Evolutionary conservation across 1,140 invertebrate genomes (phyloP), one percentile per base, ranked within the genome.

Genomic region (Ceratosolen solmsi): DNA sequence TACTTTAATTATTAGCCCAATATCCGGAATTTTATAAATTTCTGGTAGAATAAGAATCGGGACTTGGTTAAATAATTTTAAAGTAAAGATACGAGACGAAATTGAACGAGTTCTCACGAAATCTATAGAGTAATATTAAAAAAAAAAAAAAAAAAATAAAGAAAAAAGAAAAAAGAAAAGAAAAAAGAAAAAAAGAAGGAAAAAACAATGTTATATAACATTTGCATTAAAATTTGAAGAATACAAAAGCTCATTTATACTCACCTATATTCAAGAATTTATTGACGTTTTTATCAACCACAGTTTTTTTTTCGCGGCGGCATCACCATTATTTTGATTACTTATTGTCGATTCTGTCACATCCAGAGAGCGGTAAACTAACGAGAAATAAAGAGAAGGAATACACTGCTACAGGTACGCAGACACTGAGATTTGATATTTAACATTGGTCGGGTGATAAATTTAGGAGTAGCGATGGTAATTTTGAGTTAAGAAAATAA

Each of bases 261-360:
- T 65, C 33, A 36, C 30, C 3, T 36, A 4, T 2, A 36, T 65
- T 17, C 49, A 25, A 54, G 38, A n/a, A 76, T 76, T 76, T 76
- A 76, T 76, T 30, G 30, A 60, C 33, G 51, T 60, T 75, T 38
- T 75, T 54, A 54, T 60, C 38, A 71, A 38, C n/a, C 13, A 22
- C 30, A 7, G 30, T 8, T 60, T 30, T 60, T n/a, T n/a, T 65
- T 65, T 38, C 51, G 17, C 51, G 13, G 22, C 20, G 49, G 13
- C 41, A 49, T 49, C 1, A 25, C 68, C n/a, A 36, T 65, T 36
- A 65, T 65, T 65, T 68, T 58, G 38, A 76, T 76, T 76, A 76
- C 74, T 65, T 65, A 76, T 76, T 76, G 58, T 65, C 38, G 56
- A 49, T 71, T 49, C 13, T 71, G n/a, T 49, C 70, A 49, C 30